phyloP scores from a whole-genome alignment of 2,113 vertebrate genomes.

The Eira barbara region DNA sequence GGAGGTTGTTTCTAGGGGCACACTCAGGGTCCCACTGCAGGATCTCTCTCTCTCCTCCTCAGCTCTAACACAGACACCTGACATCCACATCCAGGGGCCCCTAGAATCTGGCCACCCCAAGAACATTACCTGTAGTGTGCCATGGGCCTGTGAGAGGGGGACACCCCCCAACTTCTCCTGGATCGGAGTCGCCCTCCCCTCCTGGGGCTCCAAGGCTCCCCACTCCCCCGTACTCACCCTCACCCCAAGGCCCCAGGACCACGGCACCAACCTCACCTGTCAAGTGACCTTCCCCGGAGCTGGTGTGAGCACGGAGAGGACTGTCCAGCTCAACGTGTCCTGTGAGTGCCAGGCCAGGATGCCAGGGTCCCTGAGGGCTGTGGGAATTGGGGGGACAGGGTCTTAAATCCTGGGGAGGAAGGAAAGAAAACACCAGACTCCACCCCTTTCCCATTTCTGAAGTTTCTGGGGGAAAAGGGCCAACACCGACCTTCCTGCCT shows the following conservation, averaged over 20 bases:
- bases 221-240: not conserved
- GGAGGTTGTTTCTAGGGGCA: not conserved
- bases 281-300: not conserved
- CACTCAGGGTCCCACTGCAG: not conserved
- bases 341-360: not conserved
- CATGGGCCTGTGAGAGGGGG: not conserved
- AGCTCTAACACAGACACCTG: not conserved
- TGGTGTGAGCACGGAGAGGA: not conserved
- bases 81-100: not conserved
- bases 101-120: not conserved
- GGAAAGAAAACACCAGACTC: not conserved
- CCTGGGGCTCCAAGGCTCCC: fast-evolving
- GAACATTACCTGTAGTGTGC: not conserved
- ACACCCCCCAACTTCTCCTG: not conserved
- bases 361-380: fast-evolving
- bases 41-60: not conserved
- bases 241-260: not conserved
- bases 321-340: not conserved
- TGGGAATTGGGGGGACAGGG: too few species aligned
- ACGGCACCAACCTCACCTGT: not conserved
- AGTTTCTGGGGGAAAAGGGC: not conserved
- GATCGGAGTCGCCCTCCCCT: fast-evolving
- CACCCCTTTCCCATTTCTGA: not conserved
- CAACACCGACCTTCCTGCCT: not conserved
- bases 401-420: not conserved